Evolutionary conservation across 1,140 invertebrate genomes (phyloP).

Genomic region (Helicorthomorpha holstii): DNA sequence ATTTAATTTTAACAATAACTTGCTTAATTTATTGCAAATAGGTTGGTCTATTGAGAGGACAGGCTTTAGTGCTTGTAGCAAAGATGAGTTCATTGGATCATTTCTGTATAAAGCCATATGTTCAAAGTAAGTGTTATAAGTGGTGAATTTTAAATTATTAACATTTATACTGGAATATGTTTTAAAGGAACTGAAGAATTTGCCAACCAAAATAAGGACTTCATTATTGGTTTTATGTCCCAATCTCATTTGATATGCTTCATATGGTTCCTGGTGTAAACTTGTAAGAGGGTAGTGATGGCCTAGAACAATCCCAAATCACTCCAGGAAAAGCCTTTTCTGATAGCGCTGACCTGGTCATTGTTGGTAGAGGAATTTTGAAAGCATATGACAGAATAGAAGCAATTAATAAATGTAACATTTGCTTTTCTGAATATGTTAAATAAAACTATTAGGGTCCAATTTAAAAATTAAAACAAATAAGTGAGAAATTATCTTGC

Average conservation of each 20-base stretch:
- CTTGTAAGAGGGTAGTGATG: constrained; percentile 22
- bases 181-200: constrained; percentile 42
- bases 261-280: constrained; percentile 31
- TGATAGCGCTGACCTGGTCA: constrained; percentile 73
- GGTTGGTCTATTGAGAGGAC: constrained; percentile 30
- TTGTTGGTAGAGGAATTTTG: constrained; percentile 82
- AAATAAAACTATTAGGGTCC: no score
- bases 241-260: constrained; percentile 43
- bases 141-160: no score
- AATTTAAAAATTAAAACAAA: no score
- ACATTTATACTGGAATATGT: no score
- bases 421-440: no score
- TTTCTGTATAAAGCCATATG: constrained; percentile 55
- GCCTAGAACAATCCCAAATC: constrained; percentile 57
- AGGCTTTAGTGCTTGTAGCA: constrained; percentile 42
- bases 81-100: constrained; percentile 73
- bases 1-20: no score
- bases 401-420: no score
- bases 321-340: constrained; percentile 60
- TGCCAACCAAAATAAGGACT: constrained; percentile 36
- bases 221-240: constrained; percentile 73
- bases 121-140: constrained; percentile 34
- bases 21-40: no score
- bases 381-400: constrained; percentile 30
- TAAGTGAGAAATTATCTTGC: no score